phyloP scores from a whole-genome alignment of 2,888 invertebrate species.

The Drosophila meridionalis region DNA sequence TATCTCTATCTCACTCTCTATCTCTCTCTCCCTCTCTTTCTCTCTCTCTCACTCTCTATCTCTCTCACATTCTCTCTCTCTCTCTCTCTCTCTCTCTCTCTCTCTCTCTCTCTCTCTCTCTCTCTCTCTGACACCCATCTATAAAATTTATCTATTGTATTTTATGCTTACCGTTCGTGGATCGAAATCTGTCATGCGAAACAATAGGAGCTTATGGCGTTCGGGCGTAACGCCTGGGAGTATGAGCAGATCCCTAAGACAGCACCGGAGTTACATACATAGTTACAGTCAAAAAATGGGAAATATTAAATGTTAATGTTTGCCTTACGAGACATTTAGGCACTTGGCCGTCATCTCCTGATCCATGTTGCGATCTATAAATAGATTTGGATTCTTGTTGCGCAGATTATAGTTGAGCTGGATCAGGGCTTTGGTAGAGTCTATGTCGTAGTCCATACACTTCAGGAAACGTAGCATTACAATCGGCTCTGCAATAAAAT shows the following conservation, averaged over 20 bases:
- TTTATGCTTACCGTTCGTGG: constrained; percentile 67
- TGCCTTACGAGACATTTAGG: constrained; percentile 59
- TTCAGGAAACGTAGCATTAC: constrained; percentile 78
- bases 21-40: neutral
- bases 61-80: neutral
- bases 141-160: neutral
- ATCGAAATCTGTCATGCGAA: constrained; percentile 72
- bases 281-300: neutral
- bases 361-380: constrained; percentile 85
- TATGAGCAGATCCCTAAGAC: constrained; percentile 69
- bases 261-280: neutral
- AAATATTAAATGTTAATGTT: neutral
- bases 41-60: neutral
- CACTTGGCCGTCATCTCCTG: constrained; percentile 68
- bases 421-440: constrained; percentile 74
- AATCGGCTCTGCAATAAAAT: constrained; percentile 66
- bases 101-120: neutral
- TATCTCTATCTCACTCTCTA: too few species aligned
- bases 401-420: constrained; percentile 85
- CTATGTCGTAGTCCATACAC: constrained; percentile 73
- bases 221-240: constrained; percentile 80
- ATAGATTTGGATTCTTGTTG: constrained; percentile 86
- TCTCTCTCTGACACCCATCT: neutral
- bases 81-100: neutral
- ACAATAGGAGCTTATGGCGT: constrained; percentile 69